Evolutionary conservation across 53 echinoderm and acorn worm genomes (phyloP), one percentile per base, ranked within the genome.

Genomic region (Zoroaster sp.): DNA sequence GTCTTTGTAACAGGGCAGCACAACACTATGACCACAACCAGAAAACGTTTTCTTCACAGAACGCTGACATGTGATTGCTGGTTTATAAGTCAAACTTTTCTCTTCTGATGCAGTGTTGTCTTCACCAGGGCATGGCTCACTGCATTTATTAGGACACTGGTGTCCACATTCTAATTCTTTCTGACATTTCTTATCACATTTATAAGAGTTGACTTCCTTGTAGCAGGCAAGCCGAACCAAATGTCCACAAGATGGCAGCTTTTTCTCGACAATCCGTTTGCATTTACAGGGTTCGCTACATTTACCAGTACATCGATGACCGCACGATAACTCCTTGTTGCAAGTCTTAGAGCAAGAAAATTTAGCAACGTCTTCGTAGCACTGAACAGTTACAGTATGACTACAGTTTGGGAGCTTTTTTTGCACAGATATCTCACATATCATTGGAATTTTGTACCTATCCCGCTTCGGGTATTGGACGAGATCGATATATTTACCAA

Each of bases 281-380:
- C 77, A 66, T 37, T 45, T 65, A 79, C 96, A 96, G 1, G 66
- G 41, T 4, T 92, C 92, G 13, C 78, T 81, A 89, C 97, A 97
- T 72, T 68, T 74, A 59, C 91, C 79, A 1, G 40, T 87, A 69
- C 97, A 97, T 5, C 18, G 83, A 68, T 97, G 97, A 33, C 95
- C 95, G 59, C 97, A 97, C 3, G 69, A 35, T 9, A 94, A 87
- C 30, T 65, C 66, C 18, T 87, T 74, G 4, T 40, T 36, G 55
- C 97, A 97, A 10, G 80, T 71, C 30, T 80, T 54, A 40, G 35
- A 42, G 51, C 97, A 97, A 36, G 47, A 30, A n/a, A 94, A 74
- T 13, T 91, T 69, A 18, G 72, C 32, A n/a, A 65, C 41, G 37
- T 78, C 18, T 45, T 33, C 12, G 34, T 72, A 80, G 66, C 91